Evolutionary conservation across 2,113 vertebrate genomes (phyloP).

Genomic region (cattle (Bos taurus)): ARS-UCD2.0 NC_037348.1:64688501-64689000

Average conservation of each 20-base stretch:
- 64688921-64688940: slow-evolving; percentile 87
- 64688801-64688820: not conserved
- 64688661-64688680: fast-evolving
- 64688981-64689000: not conserved
- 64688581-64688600: too few relatives aligned
- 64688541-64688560: not conserved
- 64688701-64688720: not conserved
- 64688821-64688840: not conserved
- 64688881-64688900: slow-evolving; percentile 93
- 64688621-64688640: not conserved
- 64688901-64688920: slow-evolving; percentile 91
- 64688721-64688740: not conserved
- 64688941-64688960: slow-evolving; percentile 83
- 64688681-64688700: fast-evolving
- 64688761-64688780: too few relatives aligned
- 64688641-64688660: not conserved
- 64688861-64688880: slow-evolving; percentile 78
- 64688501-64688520: not conserved
- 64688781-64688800: not conserved
- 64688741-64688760: fast-evolving
- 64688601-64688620: not conserved
- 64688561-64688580: not conserved
- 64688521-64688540: not conserved
- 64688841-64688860: fast-evolving
- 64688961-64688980: not conserved